Percentiles rank a stretch among this genome's conserved stretches.
These are phyloP conservation scores for human DNA, from an alignment of 2,113 vertebrate genomes.

Conservation along the genomic window DNA sequence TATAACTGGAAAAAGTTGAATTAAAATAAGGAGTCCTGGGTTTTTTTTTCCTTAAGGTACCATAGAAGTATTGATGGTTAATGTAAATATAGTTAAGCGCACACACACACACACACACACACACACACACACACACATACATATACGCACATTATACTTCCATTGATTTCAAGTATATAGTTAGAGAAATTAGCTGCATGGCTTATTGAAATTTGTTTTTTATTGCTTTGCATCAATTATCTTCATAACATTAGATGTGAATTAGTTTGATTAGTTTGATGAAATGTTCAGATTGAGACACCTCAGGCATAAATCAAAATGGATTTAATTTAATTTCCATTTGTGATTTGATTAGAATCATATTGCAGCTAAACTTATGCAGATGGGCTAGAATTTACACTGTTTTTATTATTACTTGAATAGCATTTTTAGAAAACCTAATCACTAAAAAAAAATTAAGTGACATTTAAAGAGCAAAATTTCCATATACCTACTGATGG, in stretches of 20 bases:
- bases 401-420: background rate
- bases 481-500: background rate
- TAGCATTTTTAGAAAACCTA: slow-evolving; percentile 53
- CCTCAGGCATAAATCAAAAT: slow-evolving; percentile 52
- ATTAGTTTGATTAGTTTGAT: slow-evolving; percentile 63
- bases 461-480: slow-evolving; percentile 16
- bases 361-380: background rate
- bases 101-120: background rate
- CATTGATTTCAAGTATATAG: background rate
- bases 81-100: background rate
- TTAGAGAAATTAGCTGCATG: background rate
- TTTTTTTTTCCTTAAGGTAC: background rate
- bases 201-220: slow-evolving; percentile 30
- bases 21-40: background rate
- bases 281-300: slow-evolving; percentile 59
- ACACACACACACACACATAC: background rate
- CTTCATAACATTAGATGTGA: slow-evolving; percentile 13
- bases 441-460: slow-evolving; percentile 41
- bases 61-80: background rate
- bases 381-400: background rate
- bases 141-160: background rate
- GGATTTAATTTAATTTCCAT: slow-evolving; percentile 60
- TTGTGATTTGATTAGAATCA: slow-evolving; percentile 39
- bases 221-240: background rate
- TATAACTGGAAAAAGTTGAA: background rate